A percentile compares a stretch with the other conserved stretches of the same genome.
These are phyloP conservation scores for Eonycteris spelaea DNA, from an alignment of 2,113 vertebrate genomes.

Conservation along the genomic window DNA sequence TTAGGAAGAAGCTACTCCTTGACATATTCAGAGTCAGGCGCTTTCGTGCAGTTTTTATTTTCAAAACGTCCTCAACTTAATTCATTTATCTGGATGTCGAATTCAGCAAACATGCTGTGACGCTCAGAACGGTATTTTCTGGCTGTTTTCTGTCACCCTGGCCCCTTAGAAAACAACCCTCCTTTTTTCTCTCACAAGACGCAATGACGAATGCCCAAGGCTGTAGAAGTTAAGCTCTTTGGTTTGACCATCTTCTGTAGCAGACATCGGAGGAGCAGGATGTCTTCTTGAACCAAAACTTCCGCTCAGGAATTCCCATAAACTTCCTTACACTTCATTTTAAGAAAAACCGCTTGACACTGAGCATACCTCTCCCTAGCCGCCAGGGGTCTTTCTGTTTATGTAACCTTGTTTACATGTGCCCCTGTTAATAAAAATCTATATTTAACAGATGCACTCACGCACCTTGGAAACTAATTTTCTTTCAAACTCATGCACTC, in stretches of 20 bases:
- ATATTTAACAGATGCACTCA: constrained; percentile 47
- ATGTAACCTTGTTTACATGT: constrained; percentile 44
- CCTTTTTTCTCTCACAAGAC: background rate
- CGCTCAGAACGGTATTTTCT: background rate
- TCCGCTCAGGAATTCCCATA: background rate
- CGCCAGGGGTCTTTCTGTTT: constrained; percentile 31
- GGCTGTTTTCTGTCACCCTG: background rate
- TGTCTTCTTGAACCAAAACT: background rate
- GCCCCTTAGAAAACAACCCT: background rate
- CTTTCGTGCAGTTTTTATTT: background rate
- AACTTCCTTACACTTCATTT: constrained; percentile 26
- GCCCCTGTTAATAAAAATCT: constrained; percentile 13
- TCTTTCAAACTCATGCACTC: constrained; percentile 4
- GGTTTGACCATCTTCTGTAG: background rate
- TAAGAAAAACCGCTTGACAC: background rate
- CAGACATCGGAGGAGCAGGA: background rate
- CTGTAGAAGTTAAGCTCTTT: fast-evolving
- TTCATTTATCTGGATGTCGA: background rate
- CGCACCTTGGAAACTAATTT: constrained; percentile 52
- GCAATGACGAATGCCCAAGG: background rate
- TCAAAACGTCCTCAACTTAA: background rate
- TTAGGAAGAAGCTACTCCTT: background rate
- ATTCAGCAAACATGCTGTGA: background rate
- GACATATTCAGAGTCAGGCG: background rate
- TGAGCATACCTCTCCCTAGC: background rate